These are phyloP conservation scores for Leptinotarsa juncta DNA, from an alignment of 2,888 invertebrate genomes.

Conservation along the genomic window DNA sequence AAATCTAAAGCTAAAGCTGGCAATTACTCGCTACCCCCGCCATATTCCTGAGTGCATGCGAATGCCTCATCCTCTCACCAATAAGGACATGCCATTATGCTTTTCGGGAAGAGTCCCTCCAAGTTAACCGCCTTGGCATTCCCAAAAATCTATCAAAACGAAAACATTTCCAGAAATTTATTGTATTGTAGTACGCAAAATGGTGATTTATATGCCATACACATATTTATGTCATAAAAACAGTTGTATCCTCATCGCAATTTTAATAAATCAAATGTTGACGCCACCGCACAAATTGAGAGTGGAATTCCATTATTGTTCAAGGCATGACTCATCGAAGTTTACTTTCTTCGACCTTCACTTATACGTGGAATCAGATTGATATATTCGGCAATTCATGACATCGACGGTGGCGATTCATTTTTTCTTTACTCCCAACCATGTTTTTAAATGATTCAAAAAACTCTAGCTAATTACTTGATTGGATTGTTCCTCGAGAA, in stretches of 20 bases:
- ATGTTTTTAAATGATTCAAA: too few relatives aligned
- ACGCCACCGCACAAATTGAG: conserved; percentile 13
- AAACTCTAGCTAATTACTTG: too few relatives aligned
- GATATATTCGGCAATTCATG: neutral
- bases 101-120: neutral
- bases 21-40: neutral
- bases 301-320: conserved; percentile 16
- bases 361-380: neutral
- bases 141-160: neutral
- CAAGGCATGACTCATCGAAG: neutral
- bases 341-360: conserved; percentile 17
- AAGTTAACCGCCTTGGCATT: conserved; percentile 1
- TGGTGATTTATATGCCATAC: conserved; percentile 29
- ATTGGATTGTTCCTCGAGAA: too few relatives aligned
- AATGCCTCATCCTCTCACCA: neutral
- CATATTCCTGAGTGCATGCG: neutral
- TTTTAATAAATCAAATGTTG: conserved; percentile 29
- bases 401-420: too few relatives aligned
- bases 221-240: conserved; percentile 32
- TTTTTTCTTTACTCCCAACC: too few relatives aligned
- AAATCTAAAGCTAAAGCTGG: conserved; percentile 2
- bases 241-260: conserved; percentile 22
- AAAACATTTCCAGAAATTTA: conserved; percentile 2
- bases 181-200: neutral
- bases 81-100: neutral